Conservation (phyloP, 2,888 invertebrate genomes). For the Polyploca ridens region DNA sequence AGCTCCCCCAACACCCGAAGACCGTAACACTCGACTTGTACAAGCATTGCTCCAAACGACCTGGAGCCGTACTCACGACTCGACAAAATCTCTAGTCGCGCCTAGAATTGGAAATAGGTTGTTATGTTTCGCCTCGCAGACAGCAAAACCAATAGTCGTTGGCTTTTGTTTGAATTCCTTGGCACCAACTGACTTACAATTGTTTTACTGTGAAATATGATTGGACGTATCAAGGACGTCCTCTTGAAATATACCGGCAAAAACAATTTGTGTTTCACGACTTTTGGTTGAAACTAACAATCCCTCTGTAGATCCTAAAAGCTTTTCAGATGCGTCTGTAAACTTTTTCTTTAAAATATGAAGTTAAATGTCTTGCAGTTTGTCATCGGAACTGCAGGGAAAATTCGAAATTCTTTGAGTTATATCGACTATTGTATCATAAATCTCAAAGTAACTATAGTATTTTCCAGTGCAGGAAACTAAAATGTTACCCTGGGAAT, state of each 20-base stretch:
- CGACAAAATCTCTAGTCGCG: constrained; percentile 10
- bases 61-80: not conserved
- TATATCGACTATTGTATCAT: not conserved
- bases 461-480: not conserved
- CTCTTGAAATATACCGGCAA: not conserved
- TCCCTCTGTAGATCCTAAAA: not conserved
- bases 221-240: constrained; percentile 13
- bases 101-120: constrained; percentile 13
- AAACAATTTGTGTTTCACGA: not conserved
- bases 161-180: constrained; percentile 14
- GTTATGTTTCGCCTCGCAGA: constrained; percentile 12
- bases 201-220: constrained; percentile 14
- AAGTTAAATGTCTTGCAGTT: not conserved
- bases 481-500: not conserved
- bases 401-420: not conserved
- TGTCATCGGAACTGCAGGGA: not conserved
- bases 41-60: not conserved
- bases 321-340: constrained; percentile 1
- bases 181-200: constrained; percentile 13
- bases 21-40: not conserved
- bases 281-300: constrained; percentile 1
- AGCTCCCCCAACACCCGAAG: not conserved
- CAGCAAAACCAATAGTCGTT: constrained; percentile 12
- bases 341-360: constrained; percentile 1
- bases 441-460: not conserved